Conservation (phyloP, 2,888 invertebrate species). For the Masnerella sp. region DNA sequence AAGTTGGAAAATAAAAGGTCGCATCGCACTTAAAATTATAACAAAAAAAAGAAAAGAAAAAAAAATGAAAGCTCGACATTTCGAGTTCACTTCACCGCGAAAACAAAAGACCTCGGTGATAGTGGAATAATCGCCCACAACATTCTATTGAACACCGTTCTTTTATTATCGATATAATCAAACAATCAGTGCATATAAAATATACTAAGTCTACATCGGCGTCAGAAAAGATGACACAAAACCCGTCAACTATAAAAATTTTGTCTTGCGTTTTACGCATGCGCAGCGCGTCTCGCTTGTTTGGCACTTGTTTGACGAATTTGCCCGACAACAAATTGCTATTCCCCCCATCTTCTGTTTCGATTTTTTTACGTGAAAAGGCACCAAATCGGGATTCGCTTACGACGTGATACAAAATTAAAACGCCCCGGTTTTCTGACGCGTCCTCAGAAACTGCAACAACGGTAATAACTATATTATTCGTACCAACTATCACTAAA, state of each 20-base stretch:
- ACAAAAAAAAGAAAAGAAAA: background rate
- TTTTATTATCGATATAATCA: slow-evolving; percentile 77
- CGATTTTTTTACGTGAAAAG: slow-evolving; percentile 73
- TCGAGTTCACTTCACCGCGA: no score
- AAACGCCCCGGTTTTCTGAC: slow-evolving; percentile 75
- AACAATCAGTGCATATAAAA: slow-evolving; percentile 78
- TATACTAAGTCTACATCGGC: slow-evolving; percentile 77
- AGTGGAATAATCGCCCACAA: slow-evolving; percentile 34
- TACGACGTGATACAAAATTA: slow-evolving; percentile 73
- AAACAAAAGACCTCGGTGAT: no score
- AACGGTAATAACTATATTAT: slow-evolving; percentile 75
- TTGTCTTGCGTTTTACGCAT: slow-evolving; percentile 59
- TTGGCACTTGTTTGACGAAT: slow-evolving; percentile 75
- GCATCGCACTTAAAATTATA: background rate
- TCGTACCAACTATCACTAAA: slow-evolving; percentile 76
- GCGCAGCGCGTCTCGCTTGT: slow-evolving; percentile 72
- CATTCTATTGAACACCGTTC: slow-evolving; percentile 77
- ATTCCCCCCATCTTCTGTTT: slow-evolving; percentile 60
- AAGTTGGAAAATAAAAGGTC: background rate
- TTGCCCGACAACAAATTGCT: slow-evolving; percentile 45
- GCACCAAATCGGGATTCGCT: slow-evolving; percentile 77
- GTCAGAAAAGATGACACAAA: slow-evolving; percentile 76
- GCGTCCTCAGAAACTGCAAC: slow-evolving; percentile 75
- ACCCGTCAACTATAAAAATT: slow-evolving; percentile 76
- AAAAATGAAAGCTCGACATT: background rate